These are phyloP conservation scores for Macropus fuliginosus DNA, from an alignment of 2,797 vertebrate species.

Conservation along the genomic window DNA sequence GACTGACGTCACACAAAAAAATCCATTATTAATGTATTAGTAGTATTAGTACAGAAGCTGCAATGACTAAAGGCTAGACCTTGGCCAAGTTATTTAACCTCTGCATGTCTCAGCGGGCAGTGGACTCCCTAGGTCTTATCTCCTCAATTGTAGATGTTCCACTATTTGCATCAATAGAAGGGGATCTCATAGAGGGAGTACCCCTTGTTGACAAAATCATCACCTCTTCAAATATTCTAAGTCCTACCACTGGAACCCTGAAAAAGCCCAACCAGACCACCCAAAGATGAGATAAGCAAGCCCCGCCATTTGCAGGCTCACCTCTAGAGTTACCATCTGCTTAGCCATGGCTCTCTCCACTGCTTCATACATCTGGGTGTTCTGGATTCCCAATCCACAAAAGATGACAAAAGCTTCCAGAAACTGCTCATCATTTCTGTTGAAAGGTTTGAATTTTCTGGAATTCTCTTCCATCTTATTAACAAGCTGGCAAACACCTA, in stretches of 20 bases:
- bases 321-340: conserved; percentile 98
- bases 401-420: conserved; percentile 98
- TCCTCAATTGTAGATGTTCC: background rate
- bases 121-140: background rate
- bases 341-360: conserved; percentile 98
- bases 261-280: background rate
- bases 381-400: conserved; percentile 98
- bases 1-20: background rate
- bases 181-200: background rate
- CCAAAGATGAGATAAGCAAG: accelerated
- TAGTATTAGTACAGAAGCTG: background rate
- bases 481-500: conserved; percentile 96
- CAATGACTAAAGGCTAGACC: background rate
- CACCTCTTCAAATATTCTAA: background rate
- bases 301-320: conserved; percentile 77
- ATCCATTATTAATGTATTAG: accelerated
- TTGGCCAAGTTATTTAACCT: background rate
- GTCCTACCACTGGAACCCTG: background rate
- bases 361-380: conserved; percentile 98
- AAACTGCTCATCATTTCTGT: conserved; percentile 98
- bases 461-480: conserved; percentile 95
- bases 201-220: background rate
- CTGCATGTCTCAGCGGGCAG: background rate
- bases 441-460: conserved; percentile 92
- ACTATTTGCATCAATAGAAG: background rate